A percentile compares a stretch with the other conserved stretches of the same genome.
Conservation (phyloP, 1,140 invertebrate genomes). For the Meloidogyne hapla region DNA sequence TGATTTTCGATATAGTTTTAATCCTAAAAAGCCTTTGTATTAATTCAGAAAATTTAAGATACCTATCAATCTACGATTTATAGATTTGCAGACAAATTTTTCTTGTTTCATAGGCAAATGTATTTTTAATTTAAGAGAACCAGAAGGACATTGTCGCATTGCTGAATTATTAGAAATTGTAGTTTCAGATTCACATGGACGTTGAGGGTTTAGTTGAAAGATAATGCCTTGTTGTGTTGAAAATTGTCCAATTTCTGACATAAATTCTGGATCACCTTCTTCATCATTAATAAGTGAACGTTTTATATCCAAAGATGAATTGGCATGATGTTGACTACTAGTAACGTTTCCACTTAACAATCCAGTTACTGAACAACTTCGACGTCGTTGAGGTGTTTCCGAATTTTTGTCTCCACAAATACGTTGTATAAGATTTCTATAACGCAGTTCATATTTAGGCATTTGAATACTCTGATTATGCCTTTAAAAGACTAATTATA, state of each 20-base stretch:
- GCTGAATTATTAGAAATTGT: background rate
- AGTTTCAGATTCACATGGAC: slow-evolving; percentile 23
- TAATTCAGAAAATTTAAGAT: background rate
- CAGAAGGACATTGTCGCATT: background rate
- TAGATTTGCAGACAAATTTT: background rate
- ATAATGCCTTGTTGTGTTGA: background rate
- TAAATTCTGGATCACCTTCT: slow-evolving; percentile 29
- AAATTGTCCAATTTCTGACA: slow-evolving; percentile 27
- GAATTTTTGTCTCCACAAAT: slow-evolving; percentile 6
- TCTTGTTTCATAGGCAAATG: slow-evolving; percentile 9
- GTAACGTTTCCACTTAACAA: background rate
- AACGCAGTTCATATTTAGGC: slow-evolving; percentile 47
- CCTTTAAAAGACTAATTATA: slow-evolving; percentile 36
- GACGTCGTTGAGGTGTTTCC: background rate
- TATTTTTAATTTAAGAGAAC: slow-evolving; percentile 24
- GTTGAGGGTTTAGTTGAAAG: background rate
- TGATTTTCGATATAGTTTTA: slow-evolving; percentile 41
- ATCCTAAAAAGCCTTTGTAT: slow-evolving; percentile 30
- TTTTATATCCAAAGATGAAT: background rate
- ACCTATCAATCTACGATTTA: background rate
- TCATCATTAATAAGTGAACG: slow-evolving; percentile 15
- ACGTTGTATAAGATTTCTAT: slow-evolving; percentile 36
- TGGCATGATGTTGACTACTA: background rate
- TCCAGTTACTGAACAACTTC: slow-evolving; percentile 21
- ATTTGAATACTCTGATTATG: slow-evolving; percentile 32